These are phyloP conservation scores for Heterocephalus glaber DNA, from an alignment of 2,113 vertebrate species.

Conservation along the genomic window DNA sequence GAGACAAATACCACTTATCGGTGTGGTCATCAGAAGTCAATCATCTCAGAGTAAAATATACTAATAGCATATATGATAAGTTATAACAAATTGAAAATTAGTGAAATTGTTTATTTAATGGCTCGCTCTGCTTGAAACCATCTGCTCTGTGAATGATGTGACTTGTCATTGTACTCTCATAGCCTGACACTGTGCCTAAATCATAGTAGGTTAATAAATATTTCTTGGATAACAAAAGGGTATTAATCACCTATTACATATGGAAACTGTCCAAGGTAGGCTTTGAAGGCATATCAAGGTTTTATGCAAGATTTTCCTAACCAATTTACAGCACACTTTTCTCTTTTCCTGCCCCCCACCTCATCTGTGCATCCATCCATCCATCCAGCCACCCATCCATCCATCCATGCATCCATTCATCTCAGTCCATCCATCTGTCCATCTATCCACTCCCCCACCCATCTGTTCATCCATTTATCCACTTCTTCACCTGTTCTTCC, in stretches of 20 bases:
- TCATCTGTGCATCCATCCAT: accelerated
- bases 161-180: not conserved
- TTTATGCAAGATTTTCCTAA: not conserved
- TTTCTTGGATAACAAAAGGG: constrained; percentile 7
- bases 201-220: not conserved
- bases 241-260: not conserved
- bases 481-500: not conserved
- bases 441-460: no score
- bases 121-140: constrained; percentile 14
- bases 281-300: not conserved
- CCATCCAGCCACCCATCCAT: not conserved
- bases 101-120: constrained; percentile 36
- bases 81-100: not conserved
- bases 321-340: not conserved
- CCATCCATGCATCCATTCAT: no score
- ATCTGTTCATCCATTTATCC: not conserved
- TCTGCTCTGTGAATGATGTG: not conserved
- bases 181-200: not conserved
- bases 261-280: not conserved
- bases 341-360: not conserved
- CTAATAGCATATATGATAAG: not conserved
- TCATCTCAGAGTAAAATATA: not conserved
- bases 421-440: accelerated
- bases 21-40: not conserved
- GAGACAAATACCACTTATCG: not conserved